Conservation (phyloP, 2,113 vertebrate genomes). For the Nothoprocta pentlandii region DNA sequence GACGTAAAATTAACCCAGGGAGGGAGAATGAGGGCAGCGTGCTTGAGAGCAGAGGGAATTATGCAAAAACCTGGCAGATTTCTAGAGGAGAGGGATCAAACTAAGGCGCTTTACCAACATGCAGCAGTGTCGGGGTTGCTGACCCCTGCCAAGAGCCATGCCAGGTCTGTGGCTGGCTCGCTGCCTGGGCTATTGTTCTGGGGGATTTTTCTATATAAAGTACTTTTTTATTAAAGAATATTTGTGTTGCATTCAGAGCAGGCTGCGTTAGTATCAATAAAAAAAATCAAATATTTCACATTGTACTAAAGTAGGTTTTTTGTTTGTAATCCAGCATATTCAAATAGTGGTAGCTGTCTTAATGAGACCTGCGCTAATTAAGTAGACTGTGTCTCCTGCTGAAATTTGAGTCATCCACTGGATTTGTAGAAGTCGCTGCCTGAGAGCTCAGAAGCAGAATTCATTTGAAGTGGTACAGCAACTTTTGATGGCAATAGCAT, state of each 20-base stretch:
- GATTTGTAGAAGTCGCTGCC: not conserved
- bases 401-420: not conserved
- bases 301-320: conserved; percentile 20
- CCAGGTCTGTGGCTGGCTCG: conserved; percentile 20
- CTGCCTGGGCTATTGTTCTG: conserved; percentile 34
- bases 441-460: not conserved
- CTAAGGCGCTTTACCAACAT: conserved; percentile 66
- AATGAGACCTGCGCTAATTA: not conserved
- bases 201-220: conserved; percentile 53
- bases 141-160: conserved; percentile 32
- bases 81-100: conserved; percentile 57
- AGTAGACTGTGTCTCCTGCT: not conserved
- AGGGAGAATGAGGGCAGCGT: conserved; percentile 39
- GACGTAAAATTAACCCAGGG: conserved; percentile 38
- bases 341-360: not conserved
- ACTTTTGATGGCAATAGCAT: not conserved
- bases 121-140: conserved; percentile 54
- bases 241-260: conserved; percentile 20
- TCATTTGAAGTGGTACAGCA: not conserved
- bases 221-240: conserved; percentile 36
- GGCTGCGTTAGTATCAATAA: not conserved
- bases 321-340: not conserved
- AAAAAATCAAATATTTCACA: not conserved
- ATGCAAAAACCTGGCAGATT: conserved; percentile 63
- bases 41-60: conserved; percentile 35